These are phyloP conservation scores for Coecobrya sp. DNA, from an alignment of 2,888 invertebrate genomes.

Conservation along the genomic window DNA sequence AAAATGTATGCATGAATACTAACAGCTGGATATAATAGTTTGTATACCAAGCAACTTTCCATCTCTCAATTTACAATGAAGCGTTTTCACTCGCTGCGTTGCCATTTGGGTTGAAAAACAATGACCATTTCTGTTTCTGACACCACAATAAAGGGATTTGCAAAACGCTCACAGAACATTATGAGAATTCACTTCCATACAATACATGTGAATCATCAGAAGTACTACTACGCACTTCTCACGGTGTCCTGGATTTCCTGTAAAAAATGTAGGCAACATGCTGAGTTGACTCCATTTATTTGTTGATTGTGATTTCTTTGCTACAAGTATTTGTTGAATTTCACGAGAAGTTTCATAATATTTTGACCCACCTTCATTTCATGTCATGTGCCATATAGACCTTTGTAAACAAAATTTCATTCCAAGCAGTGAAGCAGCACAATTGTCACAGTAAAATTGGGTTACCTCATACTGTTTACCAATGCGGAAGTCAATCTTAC, in stretches of 20 bases:
- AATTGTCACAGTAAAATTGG: too few relatives aligned
- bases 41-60: not conserved
- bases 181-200: not conserved
- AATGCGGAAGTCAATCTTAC: too few relatives aligned
- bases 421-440: too few relatives aligned
- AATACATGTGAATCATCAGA: not conserved
- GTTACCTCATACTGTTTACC: too few relatives aligned
- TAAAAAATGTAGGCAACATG: slow-evolving; percentile 3
- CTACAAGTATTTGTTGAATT: too few relatives aligned
- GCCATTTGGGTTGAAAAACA: slow-evolving; percentile 32
- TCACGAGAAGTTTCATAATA: too few relatives aligned
- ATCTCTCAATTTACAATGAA: slow-evolving; percentile 27
- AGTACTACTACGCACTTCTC: not conserved
- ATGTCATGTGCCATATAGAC: too few relatives aligned
- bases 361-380: too few relatives aligned
- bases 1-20: too few relatives aligned
- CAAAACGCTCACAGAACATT: slow-evolving; percentile 44
- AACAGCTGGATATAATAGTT: too few relatives aligned
- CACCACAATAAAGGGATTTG: slow-evolving; percentile 76
- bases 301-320: too few relatives aligned
- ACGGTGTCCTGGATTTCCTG: not conserved
- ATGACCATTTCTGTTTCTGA: slow-evolving; percentile 70
- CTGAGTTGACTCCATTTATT: not conserved
- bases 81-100: slow-evolving; percentile 10
- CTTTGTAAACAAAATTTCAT: too few relatives aligned